phyloP scores from a whole-genome alignment of 1,140 invertebrate species.

The Eciton burchellii region DNA sequence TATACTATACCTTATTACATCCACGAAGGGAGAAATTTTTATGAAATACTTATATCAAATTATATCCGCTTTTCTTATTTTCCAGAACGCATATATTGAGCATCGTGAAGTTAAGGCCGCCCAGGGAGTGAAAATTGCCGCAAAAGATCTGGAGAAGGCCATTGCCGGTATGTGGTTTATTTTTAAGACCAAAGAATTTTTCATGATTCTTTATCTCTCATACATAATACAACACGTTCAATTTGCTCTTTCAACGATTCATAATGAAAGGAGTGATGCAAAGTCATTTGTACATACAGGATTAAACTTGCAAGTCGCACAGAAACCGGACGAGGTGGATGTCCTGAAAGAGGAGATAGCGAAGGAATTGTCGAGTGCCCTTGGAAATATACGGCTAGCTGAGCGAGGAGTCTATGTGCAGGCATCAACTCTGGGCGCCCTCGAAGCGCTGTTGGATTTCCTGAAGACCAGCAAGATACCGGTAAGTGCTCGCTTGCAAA shows the following conservation, averaged over 20 bases:
- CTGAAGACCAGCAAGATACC: constrained; percentile 98
- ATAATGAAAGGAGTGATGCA: not conserved
- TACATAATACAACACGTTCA: not conserved
- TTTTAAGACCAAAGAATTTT: not conserved
- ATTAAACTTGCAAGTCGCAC: constrained; percentile 94
- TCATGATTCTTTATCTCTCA: not conserved
- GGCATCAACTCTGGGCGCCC: constrained; percentile 98
- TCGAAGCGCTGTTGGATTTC: constrained; percentile 99
- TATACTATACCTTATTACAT: too few relatives aligned
- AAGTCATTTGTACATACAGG: constrained; percentile 83
- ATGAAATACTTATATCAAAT: too few relatives aligned
- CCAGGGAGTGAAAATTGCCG: constrained; percentile 99
- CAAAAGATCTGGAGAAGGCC: constrained; percentile 98
- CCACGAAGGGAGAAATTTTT: too few relatives aligned
- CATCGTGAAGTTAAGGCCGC: constrained; percentile 98
- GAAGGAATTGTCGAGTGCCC: constrained; percentile 93
- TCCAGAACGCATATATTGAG: constrained; percentile 97
- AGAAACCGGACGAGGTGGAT: constrained; percentile 97
- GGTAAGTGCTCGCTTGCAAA: constrained; percentile 86
- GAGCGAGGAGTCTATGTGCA: constrained; percentile 99
- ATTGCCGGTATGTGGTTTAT: constrained; percentile 90
- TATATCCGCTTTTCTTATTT: constrained; percentile 58
- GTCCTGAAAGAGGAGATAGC: constrained; percentile 92
- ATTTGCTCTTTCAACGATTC: not conserved
- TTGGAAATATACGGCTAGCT: constrained; percentile 96